phyloP scores from a whole-genome alignment of 2,888 invertebrate genomes.

The Gordius sp. region DNA sequence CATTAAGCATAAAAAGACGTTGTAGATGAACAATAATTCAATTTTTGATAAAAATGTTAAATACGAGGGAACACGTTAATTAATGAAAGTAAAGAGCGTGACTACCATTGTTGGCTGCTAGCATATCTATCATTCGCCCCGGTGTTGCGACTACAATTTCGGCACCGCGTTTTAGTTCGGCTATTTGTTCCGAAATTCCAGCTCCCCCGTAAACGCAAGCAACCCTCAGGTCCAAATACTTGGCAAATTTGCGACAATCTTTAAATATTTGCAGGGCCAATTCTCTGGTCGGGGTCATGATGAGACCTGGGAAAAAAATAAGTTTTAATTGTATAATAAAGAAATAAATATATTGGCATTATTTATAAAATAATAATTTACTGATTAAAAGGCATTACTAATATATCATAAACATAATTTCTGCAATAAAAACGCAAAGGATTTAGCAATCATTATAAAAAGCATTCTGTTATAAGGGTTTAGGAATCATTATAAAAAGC shows the following conservation, averaged over 20 bases:
- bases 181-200: conserved; percentile 78
- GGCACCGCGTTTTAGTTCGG: conserved; percentile 75
- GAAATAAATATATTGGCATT: conserved; percentile 18
- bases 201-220: conserved; percentile 97
- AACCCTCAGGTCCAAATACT: conserved; percentile 33
- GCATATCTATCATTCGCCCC: conserved; percentile 97
- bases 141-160: conserved; percentile 97
- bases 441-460: too few relatives aligned
- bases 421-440: too few relatives aligned
- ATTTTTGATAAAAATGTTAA: too few relatives aligned
- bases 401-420: too few relatives aligned
- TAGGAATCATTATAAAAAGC: too few relatives aligned
- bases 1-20: too few relatives aligned
- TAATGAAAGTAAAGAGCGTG: too few relatives aligned
- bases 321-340: not conserved
- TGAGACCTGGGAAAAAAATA: conserved; percentile 38
- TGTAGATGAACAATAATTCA: too few relatives aligned
- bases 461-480: too few relatives aligned
- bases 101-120: conserved; percentile 73
- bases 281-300: conserved; percentile 92
- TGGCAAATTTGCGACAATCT: conserved; percentile 77
- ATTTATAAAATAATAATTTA: conserved; percentile 3
- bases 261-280: conserved; percentile 92
- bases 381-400: conserved; percentile 3
- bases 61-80: too few relatives aligned